phyloP scores from a whole-genome alignment of 2,888 invertebrate species.

The Xylota sylvarum region DNA sequence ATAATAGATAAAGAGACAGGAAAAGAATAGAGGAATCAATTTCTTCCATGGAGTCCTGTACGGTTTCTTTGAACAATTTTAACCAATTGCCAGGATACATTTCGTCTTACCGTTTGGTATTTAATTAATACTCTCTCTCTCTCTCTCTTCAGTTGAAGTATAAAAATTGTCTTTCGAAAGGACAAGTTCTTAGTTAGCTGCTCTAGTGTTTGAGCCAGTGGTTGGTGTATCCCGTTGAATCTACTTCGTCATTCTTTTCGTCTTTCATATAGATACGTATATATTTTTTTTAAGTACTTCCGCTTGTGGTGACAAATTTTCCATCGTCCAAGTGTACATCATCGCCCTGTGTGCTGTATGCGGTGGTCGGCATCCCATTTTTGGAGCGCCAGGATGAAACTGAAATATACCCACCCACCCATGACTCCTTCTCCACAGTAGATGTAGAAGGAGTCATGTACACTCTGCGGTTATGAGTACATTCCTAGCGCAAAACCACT shows the following conservation, averaged over 20 bases:
- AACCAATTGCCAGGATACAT: conserved; percentile 65
- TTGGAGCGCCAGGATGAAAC: conserved; percentile 34
- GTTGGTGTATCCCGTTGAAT: conserved; percentile 17
- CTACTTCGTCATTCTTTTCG: conserved; percentile 39
- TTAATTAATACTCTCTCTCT: conserved; percentile 63
- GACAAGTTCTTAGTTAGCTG: conserved; percentile 3
- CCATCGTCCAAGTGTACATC: conserved; percentile 47
- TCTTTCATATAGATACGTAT: conserved; percentile 31
- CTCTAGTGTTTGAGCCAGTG: neutral
- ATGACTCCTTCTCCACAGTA: conserved; percentile 16
- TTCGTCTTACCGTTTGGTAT: conserved; percentile 63
- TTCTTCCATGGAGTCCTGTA: conserved; percentile 1
- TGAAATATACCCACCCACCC: conserved; percentile 10
- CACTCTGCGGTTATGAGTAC: conserved; percentile 63
- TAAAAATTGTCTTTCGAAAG: conserved; percentile 12
- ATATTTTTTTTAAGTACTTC: conserved; percentile 72
- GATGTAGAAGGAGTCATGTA: conserved; percentile 4
- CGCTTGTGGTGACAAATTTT: conserved; percentile 74
- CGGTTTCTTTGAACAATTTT: conserved; percentile 35
- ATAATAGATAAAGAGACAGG: conserved; percentile 21
- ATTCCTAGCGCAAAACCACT: conserved; percentile 58
- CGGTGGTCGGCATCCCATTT: neutral
- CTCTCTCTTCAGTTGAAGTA: neutral
- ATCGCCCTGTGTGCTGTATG: conserved; percentile 38
- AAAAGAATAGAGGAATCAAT: conserved; percentile 21